Percentiles rank a stretch among this genome's conserved stretches.
phyloP scores from a whole-genome alignment of 1,140 invertebrate genomes.

The Caenorhabditis inopinata region DNA sequence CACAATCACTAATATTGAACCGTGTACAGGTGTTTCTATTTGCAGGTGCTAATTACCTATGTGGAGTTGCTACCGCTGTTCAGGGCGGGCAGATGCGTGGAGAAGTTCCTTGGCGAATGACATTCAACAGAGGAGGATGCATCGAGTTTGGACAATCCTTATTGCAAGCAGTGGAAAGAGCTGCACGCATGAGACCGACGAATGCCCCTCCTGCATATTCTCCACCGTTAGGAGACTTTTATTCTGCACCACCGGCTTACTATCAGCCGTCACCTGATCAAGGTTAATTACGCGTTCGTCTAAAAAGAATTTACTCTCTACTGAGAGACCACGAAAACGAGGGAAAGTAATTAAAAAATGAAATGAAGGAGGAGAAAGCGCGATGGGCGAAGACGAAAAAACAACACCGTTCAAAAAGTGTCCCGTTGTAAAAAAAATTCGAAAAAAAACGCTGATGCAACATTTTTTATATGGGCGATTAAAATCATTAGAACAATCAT shows the following conservation, averaged over 20 bases:
- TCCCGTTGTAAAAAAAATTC: too few species aligned
- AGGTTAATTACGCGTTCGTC: neutral
- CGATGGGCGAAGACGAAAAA: too few species aligned
- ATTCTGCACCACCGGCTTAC: conserved; percentile 36
- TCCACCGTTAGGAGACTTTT: conserved; percentile 41
- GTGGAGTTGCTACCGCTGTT: conserved; percentile 87
- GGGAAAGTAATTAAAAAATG: too few species aligned
- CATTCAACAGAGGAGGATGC: conserved; percentile 90
- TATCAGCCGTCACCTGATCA: conserved; percentile 35
- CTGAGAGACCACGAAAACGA: too few species aligned
- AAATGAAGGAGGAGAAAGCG: too few species aligned
- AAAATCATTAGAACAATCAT: too few species aligned
- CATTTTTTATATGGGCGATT: too few species aligned
- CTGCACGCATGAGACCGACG: conserved; percentile 69
- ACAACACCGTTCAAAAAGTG: too few species aligned
- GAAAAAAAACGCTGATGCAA: too few species aligned
- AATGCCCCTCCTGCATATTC: conserved; percentile 43
- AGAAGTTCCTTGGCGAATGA: conserved; percentile 87
- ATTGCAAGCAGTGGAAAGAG: conserved; percentile 83
- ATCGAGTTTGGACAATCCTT: conserved; percentile 95
- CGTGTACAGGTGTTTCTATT: neutral
- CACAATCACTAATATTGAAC: too few species aligned
- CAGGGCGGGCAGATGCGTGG: conserved; percentile 88
- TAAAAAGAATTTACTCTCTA: too few species aligned
- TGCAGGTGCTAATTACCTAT: conserved; percentile 82